Evolutionary conservation across 1,140 invertebrate genomes (phyloP).

Genomic region (Cardiocondyla obscurior): DNA sequence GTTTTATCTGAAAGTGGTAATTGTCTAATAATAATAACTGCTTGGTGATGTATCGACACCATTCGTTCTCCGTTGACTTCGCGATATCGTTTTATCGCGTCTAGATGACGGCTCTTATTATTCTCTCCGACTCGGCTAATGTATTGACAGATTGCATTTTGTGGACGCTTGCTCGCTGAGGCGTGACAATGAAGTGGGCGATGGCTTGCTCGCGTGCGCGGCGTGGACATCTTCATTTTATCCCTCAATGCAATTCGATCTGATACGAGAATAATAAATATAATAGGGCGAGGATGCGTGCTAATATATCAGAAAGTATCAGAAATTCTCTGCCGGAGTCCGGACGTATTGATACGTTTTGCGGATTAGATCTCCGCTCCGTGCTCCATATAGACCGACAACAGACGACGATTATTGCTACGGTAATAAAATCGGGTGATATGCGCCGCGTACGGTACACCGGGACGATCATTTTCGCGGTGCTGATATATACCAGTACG

Average conservation of each 20-base stretch:
- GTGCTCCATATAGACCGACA: conserved; percentile 67
- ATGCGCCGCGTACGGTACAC: conserved; percentile 12
- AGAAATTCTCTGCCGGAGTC: not conserved
- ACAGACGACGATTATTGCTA: conserved; percentile 51
- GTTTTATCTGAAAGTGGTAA: conserved; percentile 34
- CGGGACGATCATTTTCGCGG: conserved; percentile 74
- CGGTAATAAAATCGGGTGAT: conserved; percentile 75
- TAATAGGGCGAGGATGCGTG: not conserved
- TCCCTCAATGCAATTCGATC: not conserved
- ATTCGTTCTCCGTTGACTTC: conserved; percentile 7
- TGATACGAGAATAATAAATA: not conserved
- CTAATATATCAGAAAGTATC: not conserved
- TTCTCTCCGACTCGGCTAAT: conserved; percentile 24
- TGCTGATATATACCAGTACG: conserved; percentile 75
- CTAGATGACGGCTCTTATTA: conserved; percentile 55
- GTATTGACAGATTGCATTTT: conserved; percentile 47
- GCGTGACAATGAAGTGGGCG: conserved; percentile 48
- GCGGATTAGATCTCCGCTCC: conserved; percentile 12
- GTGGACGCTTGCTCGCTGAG: not conserved
- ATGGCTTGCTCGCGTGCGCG: not conserved
- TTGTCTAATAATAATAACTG: conserved; percentile 21
- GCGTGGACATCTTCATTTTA: conserved; percentile 20
- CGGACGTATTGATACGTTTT: conserved; percentile 5
- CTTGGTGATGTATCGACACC: not conserved
- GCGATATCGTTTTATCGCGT: conserved; percentile 39